These are phyloP conservation scores for Ferdinandea cuprea DNA, from an alignment of 2,888 invertebrate species.

Conservation along the genomic window DNA sequence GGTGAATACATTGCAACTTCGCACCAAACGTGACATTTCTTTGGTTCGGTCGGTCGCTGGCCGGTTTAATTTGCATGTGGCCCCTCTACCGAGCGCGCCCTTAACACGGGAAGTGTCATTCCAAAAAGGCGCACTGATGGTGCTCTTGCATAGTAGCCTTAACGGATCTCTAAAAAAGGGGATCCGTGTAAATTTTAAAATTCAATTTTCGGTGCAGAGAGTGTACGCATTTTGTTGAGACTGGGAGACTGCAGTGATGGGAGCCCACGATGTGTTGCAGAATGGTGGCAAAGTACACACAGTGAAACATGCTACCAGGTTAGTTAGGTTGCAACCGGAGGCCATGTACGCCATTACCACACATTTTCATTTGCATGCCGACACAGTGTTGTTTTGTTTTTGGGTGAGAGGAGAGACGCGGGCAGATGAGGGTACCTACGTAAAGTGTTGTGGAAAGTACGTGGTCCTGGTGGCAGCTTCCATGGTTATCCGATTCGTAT, in stretches of 20 bases:
- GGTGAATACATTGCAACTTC: conserved; percentile 51
- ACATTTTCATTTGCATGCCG: conserved; percentile 73
- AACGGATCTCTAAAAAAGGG: conserved; percentile 34
- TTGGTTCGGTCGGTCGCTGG: conserved; percentile 15
- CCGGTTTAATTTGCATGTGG: conserved; percentile 60
- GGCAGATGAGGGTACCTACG: background rate
- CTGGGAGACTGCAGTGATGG: conserved; percentile 26
- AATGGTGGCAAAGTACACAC: conserved; percentile 73
- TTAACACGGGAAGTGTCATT: conserved; percentile 59
- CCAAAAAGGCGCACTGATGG: conserved; percentile 23
- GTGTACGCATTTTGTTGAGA: conserved; percentile 5
- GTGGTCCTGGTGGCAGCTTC: conserved; percentile 39
- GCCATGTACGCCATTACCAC: conserved; percentile 72
- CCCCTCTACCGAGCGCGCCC: background rate
- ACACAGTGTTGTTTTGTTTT: conserved; percentile 15
- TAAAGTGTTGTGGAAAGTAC: background rate
- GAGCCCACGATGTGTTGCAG: conserved; percentile 56
- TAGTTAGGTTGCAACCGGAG: conserved; percentile 71
- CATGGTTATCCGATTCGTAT: conserved; percentile 52
- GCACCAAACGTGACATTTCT: conserved; percentile 69
- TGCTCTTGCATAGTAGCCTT: background rate
- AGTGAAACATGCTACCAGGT: conserved; percentile 72
- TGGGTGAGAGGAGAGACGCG: background rate
- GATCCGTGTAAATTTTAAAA: conserved; percentile 69
- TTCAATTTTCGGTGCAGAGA: conserved; percentile 64